Evolutionary conservation across 2,113 vertebrate genomes (phyloP).

Genomic region (Ptychochromis oligacanthus): DNA sequence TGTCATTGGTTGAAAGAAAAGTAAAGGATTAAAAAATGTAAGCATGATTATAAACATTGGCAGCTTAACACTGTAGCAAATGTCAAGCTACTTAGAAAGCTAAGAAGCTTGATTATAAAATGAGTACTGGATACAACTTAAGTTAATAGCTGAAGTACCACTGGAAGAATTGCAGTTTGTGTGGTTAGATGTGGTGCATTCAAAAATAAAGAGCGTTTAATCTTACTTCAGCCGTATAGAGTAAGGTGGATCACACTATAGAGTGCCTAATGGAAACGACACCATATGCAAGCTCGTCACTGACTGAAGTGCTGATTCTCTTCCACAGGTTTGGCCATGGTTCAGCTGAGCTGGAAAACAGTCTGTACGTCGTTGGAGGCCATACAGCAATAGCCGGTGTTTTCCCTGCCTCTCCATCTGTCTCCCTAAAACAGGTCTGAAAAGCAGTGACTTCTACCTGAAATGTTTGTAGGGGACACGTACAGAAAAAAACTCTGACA

Average conservation of each 20-base stretch:
- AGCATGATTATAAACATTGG: neutral
- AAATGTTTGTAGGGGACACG: neutral
- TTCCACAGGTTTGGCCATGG: constrained; percentile 82
- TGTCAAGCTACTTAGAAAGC: neutral
- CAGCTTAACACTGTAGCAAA: neutral
- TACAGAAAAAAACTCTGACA: neutral
- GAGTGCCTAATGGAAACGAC: neutral
- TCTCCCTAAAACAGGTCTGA: constrained; percentile 85
- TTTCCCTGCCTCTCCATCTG: constrained; percentile 85
- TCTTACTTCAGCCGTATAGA: neutral
- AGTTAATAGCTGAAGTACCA: neutral
- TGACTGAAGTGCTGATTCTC: neutral
- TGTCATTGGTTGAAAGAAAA: too few species aligned
- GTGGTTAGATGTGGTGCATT: neutral
- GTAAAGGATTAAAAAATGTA: neutral
- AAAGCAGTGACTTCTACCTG: neutral
- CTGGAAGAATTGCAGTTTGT: neutral
- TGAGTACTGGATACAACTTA: neutral
- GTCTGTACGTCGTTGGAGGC: constrained; percentile 85
- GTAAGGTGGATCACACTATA: neutral
- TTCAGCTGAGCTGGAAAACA: constrained; percentile 84
- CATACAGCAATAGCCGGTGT: constrained; percentile 85
- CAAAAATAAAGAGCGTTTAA: neutral
- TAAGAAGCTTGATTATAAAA: neutral
- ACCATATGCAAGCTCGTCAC: neutral